Evolutionary conservation across 2,888 invertebrate species (phyloP).

Genomic region (Epistrophella euchroma): DNA sequence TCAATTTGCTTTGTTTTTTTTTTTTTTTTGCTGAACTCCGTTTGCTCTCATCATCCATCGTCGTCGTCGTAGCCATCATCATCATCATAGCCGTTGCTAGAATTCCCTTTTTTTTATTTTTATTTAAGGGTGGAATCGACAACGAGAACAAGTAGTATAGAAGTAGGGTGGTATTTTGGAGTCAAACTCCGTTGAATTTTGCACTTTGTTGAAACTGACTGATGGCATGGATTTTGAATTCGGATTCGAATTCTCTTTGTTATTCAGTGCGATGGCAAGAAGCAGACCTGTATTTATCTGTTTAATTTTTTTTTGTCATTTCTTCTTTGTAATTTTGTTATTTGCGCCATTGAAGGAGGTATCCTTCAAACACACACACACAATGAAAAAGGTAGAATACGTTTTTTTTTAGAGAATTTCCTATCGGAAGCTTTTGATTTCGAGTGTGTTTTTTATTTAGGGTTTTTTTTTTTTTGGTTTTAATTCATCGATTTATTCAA

Average conservation of each 20-base stretch:
- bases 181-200: constrained; percentile 62
- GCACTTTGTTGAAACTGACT: constrained; percentile 60
- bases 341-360: constrained; percentile 38
- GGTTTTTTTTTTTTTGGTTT: constrained; percentile 39
- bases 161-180: constrained; percentile 50
- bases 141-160: constrained; percentile 3
- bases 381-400: not conserved
- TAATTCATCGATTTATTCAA: constrained; percentile 66
- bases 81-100: constrained; percentile 34
- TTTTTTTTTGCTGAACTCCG: constrained; percentile 47
- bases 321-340: constrained; percentile 49
- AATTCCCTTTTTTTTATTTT: constrained; percentile 24
- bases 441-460: not conserved
- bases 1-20: constrained; percentile 57
- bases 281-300: constrained; percentile 38
- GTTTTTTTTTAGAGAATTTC: constrained; percentile 48
- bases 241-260: constrained; percentile 56
- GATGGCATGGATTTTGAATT: constrained; percentile 48
- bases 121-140: constrained; percentile 39
- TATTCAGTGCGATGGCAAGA: constrained; percentile 45
- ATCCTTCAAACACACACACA: not conserved
- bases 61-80: constrained; percentile 37
- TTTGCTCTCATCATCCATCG: constrained; percentile 31
- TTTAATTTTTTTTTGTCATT: constrained; percentile 39
- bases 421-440: constrained; percentile 64